Percentiles rank a stretch among this genome's conserved stretches.
phyloP scores from a whole-genome alignment of 2,113 vertebrate species.

The Poeciliopsis prolifica region DNA sequence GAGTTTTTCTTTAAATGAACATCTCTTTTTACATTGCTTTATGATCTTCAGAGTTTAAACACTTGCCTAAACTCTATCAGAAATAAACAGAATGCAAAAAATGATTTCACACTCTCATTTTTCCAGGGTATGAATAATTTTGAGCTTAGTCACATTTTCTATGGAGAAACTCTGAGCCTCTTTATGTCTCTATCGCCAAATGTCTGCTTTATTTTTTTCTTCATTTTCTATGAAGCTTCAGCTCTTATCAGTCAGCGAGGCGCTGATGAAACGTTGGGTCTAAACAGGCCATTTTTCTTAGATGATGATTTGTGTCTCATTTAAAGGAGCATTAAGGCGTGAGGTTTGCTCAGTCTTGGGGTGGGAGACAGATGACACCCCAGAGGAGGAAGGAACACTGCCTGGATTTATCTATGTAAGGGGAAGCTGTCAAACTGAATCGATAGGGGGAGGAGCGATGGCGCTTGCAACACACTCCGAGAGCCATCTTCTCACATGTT shows the following conservation, averaged over 20 bases:
- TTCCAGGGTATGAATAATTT: too few species aligned
- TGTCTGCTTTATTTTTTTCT: not conserved
- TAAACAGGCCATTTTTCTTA: conserved; percentile 41
- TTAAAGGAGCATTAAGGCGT: conserved; percentile 69
- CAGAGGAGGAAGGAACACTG: conserved; percentile 43
- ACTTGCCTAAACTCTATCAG: too few species aligned
- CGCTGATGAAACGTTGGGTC: conserved; percentile 29
- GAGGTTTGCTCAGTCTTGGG: conserved; percentile 49
- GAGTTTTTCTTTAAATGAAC: too few species aligned
- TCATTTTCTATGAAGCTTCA: not conserved
- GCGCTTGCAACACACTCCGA: conserved; percentile 55
- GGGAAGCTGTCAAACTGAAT: conserved; percentile 62
- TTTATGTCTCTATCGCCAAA: too few species aligned
- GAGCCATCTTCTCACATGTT: conserved; percentile 60
- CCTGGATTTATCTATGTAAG: conserved; percentile 66
- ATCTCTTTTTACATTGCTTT: too few species aligned
- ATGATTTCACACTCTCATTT: too few species aligned
- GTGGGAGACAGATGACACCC: conserved; percentile 61
- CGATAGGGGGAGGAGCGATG: conserved; percentile 64
- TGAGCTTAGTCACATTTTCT: too few species aligned
- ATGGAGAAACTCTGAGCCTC: too few species aligned
- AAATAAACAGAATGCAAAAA: too few species aligned
- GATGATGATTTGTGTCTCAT: conserved; percentile 65
- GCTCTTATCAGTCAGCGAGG: conserved; percentile 1
- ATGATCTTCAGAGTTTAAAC: too few species aligned